A percentile compares a stretch with the other conserved stretches of the same genome.
phyloP scores from a whole-genome alignment of 2,797 vertebrate species.

The Coluber constrictor region DNA sequence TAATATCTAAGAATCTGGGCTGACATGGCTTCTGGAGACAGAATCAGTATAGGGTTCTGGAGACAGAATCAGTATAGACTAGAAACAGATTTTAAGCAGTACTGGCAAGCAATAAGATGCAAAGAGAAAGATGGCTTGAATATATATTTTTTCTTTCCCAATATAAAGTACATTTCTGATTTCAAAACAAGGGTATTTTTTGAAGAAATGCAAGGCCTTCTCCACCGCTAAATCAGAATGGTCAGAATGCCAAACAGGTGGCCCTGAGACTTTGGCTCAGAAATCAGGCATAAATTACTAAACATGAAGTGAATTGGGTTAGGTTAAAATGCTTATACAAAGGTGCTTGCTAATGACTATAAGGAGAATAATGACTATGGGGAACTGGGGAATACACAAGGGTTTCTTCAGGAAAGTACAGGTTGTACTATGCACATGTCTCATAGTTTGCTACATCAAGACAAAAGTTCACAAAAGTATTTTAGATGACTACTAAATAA shows the following conservation, averaged over 20 bases:
- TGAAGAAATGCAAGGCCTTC: neutral
- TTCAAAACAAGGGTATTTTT: neutral
- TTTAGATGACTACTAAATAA: slow-evolving; percentile 1
- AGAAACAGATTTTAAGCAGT: neutral
- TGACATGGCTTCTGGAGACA: neutral
- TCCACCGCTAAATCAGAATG: slow-evolving; percentile 29
- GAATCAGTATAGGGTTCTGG: neutral
- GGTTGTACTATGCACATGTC: slow-evolving; percentile 40
- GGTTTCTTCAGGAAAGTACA: slow-evolving; percentile 44
- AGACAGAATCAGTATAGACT: neutral
- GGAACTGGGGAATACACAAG: slow-evolving; percentile 43
- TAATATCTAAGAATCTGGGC: no score
- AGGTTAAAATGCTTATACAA: neutral
- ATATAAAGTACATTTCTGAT: slow-evolving; percentile 3
- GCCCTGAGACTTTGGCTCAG: slow-evolving; percentile 36
- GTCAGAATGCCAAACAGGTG: slow-evolving; percentile 41
- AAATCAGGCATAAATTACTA: slow-evolving; percentile 19
- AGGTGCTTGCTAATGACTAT: slow-evolving; percentile 25
- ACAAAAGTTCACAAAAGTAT: slow-evolving; percentile 36
- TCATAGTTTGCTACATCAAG: slow-evolving; percentile 32
- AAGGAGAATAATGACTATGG: slow-evolving; percentile 21
- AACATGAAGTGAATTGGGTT: neutral
- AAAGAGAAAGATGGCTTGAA: neutral
- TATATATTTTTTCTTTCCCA: neutral
- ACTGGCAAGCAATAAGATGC: neutral